Base-by-base conservation (phyloP, 2,888 invertebrate genomes). In the Resseliella maxima region DNA sequence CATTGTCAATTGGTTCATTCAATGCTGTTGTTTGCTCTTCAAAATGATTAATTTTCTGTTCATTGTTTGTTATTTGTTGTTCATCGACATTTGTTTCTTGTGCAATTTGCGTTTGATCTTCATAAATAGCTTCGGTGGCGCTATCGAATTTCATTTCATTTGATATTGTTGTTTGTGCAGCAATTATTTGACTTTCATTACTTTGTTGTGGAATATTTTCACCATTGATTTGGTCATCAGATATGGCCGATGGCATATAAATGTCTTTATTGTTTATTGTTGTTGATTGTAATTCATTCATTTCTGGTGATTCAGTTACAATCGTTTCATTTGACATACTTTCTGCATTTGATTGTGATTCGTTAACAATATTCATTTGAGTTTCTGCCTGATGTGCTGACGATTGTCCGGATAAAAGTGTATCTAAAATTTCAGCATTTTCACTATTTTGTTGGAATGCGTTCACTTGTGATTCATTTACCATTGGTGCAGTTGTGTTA, bases 181-280 rank as follows among this genome's bases (percentile, higher is more conserved):
- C 31, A 27, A 86, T 83, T 6, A 31, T 24, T 59, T 86, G 86
- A 38, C 85, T 87, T 85, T 85, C 85, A 41, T 38, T 35, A 15
- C n/a, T 41, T 41, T 41, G 41, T 38, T 38, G n/a, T n/a, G 45
- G 45, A 41, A n/a, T 8, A 12, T 35, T 83, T 83, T 83, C 83
- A 36, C 35, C 18, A 8, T 50, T 18, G 8, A 38, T 85, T 85
- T n/a, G 27, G 2, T 64, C 41, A 18, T 36, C 15, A 85, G n/a
- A n/a, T n/a, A n/a, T n/a, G n/a, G n/a, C n/a, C n/a, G n/a, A n/a
- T n/a, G n/a, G n/a, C n/a, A n/a, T n/a, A n/a, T n/a, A n/a, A n/a
- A n/a, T n/a, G n/a, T n/a, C n/a, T n/a, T n/a, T n/a, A 41, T 85
- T 41, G 27, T 45, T 41, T 1, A 85, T 85, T 15, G 24, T 24